Evolutionary conservation across 2,113 vertebrate genomes (phyloP), one percentile per base, ranked within the genome.

Genomic region (Hippocampus zosterae): DNA sequence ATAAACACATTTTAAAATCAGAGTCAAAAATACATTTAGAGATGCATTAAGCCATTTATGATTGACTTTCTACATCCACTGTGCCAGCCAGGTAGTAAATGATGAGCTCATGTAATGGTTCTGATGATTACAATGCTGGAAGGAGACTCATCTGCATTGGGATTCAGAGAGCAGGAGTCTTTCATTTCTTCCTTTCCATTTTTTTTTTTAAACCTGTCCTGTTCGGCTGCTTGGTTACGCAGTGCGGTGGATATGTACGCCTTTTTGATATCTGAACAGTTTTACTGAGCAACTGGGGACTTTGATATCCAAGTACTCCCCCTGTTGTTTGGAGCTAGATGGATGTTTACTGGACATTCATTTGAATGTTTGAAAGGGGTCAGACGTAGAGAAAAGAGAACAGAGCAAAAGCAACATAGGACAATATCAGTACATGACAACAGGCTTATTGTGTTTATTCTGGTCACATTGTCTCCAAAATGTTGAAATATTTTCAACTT

Each of bases 51-150:
- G 33, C 33, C 33, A 37, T 37, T 37, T 37, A 5, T 37, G 33
- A 37, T 13, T 44, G 21, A 11, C 21, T 55, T 52, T 52, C 19
- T 52, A 21, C 3, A 56, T 25, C 55, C 23, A 27, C 55, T 27
- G 25, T 15, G n/a, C 23, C 55, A 13, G 13, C 55, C 8, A 25
- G 25, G 55, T 53, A 53, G 52, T 56, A 8, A 56, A 61, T 57
- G 37, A 33, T 69, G 53, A 81, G 70, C 61, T 82, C 44, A 53
- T 79, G 64, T 59, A 59, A 18, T 59, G 25, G 25, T 29, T 59
- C 13, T 16, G 57, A 29, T 33, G 27, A 60, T 60, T 33, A 33
- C 68, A 76, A 86, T 79, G 81, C 84, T 89, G 84, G 83, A 84
- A 79, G 71, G 37, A 67, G 16, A 27, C 21, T 59, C 40, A 60